Evolutionary conservation across 2,797 vertebrate species (phyloP).

Genomic region (Muraenolepis orangiensis): DNA sequence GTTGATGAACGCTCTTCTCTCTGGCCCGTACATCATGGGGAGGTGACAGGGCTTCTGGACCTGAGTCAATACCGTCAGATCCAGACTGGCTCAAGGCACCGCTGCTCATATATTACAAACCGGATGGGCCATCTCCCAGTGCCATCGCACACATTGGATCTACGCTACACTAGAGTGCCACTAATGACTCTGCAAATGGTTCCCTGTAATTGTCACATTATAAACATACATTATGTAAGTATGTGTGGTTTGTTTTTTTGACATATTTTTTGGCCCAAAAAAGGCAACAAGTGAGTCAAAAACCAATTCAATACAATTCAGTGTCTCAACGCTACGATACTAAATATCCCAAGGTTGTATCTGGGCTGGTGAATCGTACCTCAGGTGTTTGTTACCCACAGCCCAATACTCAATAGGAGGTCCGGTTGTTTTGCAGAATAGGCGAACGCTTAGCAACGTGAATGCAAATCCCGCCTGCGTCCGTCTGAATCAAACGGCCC

Average conservation of each 20-base stretch:
- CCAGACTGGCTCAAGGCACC: background rate
- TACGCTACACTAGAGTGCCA: background rate
- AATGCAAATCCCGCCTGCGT: constrained; percentile 3
- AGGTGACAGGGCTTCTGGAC: constrained; percentile 40
- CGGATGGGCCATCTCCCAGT: constrained; percentile 7
- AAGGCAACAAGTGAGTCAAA: background rate
- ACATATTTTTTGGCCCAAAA: background rate
- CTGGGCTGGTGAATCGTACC: background rate
- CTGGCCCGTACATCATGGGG: constrained; percentile 52
- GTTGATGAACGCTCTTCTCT: constrained; percentile 48
- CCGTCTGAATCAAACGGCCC: constrained; percentile 23
- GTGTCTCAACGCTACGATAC: background rate
- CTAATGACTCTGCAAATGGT: background rate
- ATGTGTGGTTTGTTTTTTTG: background rate
- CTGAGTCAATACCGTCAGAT: constrained; percentile 35
- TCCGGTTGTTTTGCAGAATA: background rate
- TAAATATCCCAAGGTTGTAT: background rate
- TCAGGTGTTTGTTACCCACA: background rate
- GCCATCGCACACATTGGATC: constrained; percentile 15
- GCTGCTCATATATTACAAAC: constrained; percentile 19
- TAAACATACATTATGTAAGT: background rate
- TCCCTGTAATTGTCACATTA: background rate
- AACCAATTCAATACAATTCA: background rate
- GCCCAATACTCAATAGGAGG: background rate
- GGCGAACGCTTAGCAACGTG: background rate